Percentiles rank a stretch among this genome's conserved stretches.
These are phyloP conservation scores for Ochropleura leucogaster DNA, from an alignment of 2,888 invertebrate genomes.

Conservation along the genomic window DNA sequence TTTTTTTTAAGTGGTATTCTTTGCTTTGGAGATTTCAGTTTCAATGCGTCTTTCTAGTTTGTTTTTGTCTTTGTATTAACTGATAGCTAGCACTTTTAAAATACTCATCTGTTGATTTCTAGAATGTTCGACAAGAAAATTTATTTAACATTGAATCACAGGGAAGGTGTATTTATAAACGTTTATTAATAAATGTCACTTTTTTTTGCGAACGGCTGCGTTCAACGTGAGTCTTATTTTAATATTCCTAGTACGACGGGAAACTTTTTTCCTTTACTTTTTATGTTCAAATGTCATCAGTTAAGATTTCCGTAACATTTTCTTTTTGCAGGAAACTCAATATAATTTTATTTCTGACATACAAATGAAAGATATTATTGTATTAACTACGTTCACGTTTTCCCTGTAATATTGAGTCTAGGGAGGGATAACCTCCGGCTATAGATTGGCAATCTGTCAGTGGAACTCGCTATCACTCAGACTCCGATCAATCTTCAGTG, in stretches of 20 bases:
- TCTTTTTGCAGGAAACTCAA: neutral
- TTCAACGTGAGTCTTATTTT: neutral
- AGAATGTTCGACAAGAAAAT: neutral
- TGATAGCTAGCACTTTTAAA: neutral
- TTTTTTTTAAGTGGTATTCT: conserved; percentile 24
- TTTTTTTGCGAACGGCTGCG: conserved; percentile 3
- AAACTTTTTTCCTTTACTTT: neutral
- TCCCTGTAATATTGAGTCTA: conserved; percentile 44
- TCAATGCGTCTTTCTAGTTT: neutral
- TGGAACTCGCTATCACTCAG: conserved; percentile 46
- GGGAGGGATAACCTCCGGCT: conserved; percentile 46
- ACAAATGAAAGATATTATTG: conserved; percentile 50
- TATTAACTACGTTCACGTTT: conserved; percentile 41
- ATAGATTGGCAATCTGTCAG: conserved; percentile 60
- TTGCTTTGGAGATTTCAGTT: conserved; percentile 9
- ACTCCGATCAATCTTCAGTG: conserved; percentile 56
- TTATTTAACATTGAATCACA: neutral
- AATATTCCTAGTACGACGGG: too few relatives aligned
- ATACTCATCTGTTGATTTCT: neutral
- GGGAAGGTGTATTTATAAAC: neutral
- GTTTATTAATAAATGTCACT: neutral
- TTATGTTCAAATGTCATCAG: neutral
- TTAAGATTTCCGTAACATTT: neutral
- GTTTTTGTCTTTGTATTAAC: neutral
- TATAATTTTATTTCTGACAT: conserved; percentile 16